phyloP scores from a whole-genome alignment of 2,888 invertebrate species.

The Drosophila planitibia region DNA sequence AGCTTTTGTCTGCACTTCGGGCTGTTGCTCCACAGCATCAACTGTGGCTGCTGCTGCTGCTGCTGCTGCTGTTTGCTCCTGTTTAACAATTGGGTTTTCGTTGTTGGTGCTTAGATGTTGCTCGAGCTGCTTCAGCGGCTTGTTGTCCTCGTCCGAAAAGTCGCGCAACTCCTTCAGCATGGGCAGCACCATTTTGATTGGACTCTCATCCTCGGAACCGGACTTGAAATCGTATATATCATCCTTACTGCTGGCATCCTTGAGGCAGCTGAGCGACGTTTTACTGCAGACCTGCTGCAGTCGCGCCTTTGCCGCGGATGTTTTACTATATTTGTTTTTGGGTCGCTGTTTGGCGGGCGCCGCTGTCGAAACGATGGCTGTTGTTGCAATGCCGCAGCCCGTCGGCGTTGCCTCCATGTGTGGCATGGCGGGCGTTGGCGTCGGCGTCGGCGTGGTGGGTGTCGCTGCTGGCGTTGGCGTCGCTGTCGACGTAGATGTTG shows the following conservation, averaged over 20 bases:
- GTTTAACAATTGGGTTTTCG: neutral
- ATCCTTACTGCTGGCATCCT: conserved; percentile 51
- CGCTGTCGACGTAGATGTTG: neutral
- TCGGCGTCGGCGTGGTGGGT: conserved; percentile 16
- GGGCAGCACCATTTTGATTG: conserved; percentile 85
- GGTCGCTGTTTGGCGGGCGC: conserved; percentile 57
- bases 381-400: conserved; percentile 11
- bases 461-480: conserved; percentile 29
- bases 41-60: neutral
- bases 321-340: conserved; percentile 69
- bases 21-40: neutral
- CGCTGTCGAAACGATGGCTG: conserved; percentile 4
- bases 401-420: conserved; percentile 37
- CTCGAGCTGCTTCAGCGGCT: conserved; percentile 69
- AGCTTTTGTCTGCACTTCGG: conserved; percentile 12
- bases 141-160: conserved; percentile 83
- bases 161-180: conserved; percentile 82
- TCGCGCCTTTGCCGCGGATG: conserved; percentile 63
- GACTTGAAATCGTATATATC: conserved; percentile 85
- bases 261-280: conserved; percentile 19
- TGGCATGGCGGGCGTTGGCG: conserved; percentile 19
- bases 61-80: conserved; percentile 15
- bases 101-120: conserved; percentile 16
- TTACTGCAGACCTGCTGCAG: conserved; percentile 55
- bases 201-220: conserved; percentile 85